A percentile compares a stretch with the other conserved stretches of the same genome.
phyloP scores from a whole-genome alignment of 23 tunicate genomes.

The Halocynthia aurantium region DNA sequence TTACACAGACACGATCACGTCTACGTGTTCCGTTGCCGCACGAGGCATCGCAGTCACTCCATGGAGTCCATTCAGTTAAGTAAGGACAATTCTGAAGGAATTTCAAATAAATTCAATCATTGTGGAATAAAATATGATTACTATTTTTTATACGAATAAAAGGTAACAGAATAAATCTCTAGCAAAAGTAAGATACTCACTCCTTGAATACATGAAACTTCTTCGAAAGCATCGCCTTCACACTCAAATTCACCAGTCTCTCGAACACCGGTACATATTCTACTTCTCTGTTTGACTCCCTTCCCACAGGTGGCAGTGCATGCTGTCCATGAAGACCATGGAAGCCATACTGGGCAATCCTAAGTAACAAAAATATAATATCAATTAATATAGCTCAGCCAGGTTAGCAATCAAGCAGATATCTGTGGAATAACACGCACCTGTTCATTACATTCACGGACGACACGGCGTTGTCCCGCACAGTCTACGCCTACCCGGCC shows the following conservation, averaged over 20 bases:
- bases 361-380: too few species aligned
- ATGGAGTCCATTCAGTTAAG: slow-evolving; percentile 49
- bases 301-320: slow-evolving; percentile 72
- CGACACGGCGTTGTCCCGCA: slow-evolving; percentile 20
- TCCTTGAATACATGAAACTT: slow-evolving; percentile 24
- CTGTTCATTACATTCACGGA: slow-evolving; percentile 33
- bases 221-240: slow-evolving; percentile 18
- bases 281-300: slow-evolving; percentile 30
- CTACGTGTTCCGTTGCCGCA: slow-evolving; percentile 48
- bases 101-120: not conserved
- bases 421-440: slow-evolving; percentile 3
- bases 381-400: too few species aligned
- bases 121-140: not conserved
- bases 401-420: too few species aligned
- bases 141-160: not conserved
- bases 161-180: not conserved
- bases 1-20: slow-evolving; percentile 48
- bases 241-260: slow-evolving; percentile 11
- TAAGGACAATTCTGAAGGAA: slow-evolving; percentile 51
- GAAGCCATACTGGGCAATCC: slow-evolving; percentile 26
- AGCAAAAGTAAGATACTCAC: slow-evolving; percentile 1
- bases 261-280: slow-evolving; percentile 18
- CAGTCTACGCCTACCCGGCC: slow-evolving; percentile 32
- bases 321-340: slow-evolving; percentile 45
- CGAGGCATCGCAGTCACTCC: slow-evolving; percentile 41